Conservation (phyloP, 2,113 vertebrate genomes). For the Equus quagga region DNA sequence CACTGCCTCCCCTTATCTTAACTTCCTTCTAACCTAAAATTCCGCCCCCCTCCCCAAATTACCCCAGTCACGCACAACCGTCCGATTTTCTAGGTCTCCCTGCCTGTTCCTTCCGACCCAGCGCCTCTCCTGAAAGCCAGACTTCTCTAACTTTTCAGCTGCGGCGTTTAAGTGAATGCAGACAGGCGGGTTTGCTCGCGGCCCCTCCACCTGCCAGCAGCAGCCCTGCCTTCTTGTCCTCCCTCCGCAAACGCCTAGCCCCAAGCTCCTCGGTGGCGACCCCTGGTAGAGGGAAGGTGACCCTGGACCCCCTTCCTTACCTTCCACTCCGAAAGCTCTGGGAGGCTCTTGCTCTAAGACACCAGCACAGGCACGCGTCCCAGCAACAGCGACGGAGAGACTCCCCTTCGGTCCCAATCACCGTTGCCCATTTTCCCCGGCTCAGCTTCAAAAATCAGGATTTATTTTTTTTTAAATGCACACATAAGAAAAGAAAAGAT, state of each 20-base stretch:
- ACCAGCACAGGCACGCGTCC: constrained; percentile 92
- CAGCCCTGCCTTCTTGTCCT: constrained; percentile 78
- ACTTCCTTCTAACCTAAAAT: constrained; percentile 89
- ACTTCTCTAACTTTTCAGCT: constrained; percentile 89
- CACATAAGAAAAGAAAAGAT: constrained; percentile 82
- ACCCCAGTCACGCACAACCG: constrained; percentile 78
- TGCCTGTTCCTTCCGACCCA: constrained; percentile 69
- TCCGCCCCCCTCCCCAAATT: constrained; percentile 52
- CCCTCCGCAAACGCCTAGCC: constrained; percentile 66
- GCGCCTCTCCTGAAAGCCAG: constrained; percentile 71
- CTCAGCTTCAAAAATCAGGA: constrained; percentile 92
- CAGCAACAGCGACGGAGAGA: constrained; percentile 88
- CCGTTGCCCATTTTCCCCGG: constrained; percentile 95
- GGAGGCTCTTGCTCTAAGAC: constrained; percentile 96
- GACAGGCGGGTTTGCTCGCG: constrained; percentile 70
- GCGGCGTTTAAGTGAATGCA: constrained; percentile 82
- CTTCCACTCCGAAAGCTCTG: constrained; percentile 98
- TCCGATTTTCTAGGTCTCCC: constrained; percentile 75
- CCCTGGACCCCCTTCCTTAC: constrained; percentile 88
- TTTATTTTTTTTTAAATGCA: constrained; percentile 76
- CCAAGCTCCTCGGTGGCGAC: constrained; percentile 65
- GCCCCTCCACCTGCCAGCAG: constrained; percentile 72
- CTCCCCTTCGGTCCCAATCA: constrained; percentile 91
- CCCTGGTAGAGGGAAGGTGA: constrained; percentile 76
- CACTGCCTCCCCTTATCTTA: constrained; percentile 87